Evolutionary conservation across 1,140 invertebrate genomes (phyloP), one percentile per base, ranked within the genome.

Genomic region (Episyrphus balteatus): DNA sequence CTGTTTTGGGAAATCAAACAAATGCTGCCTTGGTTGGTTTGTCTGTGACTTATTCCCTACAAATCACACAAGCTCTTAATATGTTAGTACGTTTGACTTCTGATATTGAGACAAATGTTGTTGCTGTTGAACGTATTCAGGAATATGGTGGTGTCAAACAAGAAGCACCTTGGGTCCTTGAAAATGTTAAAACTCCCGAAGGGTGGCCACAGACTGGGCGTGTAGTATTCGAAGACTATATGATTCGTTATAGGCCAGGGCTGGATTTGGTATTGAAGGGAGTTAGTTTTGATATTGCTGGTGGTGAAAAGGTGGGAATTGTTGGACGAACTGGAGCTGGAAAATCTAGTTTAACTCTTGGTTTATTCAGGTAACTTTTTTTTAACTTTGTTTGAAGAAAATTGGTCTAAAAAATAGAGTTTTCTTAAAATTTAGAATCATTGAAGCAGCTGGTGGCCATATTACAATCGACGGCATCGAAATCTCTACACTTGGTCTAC

Each of bases 51-150:
- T 95, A 94, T 68, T 86, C 92, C 17, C 69, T 95, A 44, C 57
- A 85, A 82, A 83, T 97, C 41, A 97, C 93, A 1, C 88, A 92
- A 78, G 92, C 89, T 1, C 71, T 98, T 7, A 98, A 96, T 68
- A 95, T 91, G 92, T 72, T 97, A 50, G 93, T 99, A 7, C 75
- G 93, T 50, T 96, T 97, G 92, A 91, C 89, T 1, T 91, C 90
- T 7, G 93, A 98, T 58, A 83, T 98, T 30, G 95, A 98, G 74
- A 95, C 92, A 0, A 97, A 98, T 63, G 96, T 98, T 52, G 94
- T 98, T 1, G 90, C 92, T 13, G 93, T 98, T 2, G 95, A 99
- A 70, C 81, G 95, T 69, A 92, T 99, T 52, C 93, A 92, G 65
- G 94, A 98, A 62, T 98, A 98, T 62, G 82, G 86, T 2, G 88